Conservation (phyloP, 2,113 vertebrate genomes). For the Poecilia latipinna region DNA sequence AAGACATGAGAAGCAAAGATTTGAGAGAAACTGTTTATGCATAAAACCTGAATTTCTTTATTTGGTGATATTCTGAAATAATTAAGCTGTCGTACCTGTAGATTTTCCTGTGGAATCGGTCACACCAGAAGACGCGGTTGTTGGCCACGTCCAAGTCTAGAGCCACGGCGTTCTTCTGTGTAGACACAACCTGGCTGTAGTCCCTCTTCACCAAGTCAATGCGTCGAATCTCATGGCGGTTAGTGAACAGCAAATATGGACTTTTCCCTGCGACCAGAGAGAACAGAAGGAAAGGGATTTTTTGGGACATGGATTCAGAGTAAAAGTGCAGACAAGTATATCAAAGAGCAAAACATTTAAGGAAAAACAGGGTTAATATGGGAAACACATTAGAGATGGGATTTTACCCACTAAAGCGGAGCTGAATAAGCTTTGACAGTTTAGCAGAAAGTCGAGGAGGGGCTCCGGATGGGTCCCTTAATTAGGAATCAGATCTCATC, state of each 20-base stretch:
- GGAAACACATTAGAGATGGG: background rate
- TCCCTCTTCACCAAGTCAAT: constrained; percentile 94
- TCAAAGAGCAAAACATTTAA: background rate
- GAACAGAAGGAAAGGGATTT: background rate
- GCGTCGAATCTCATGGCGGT: constrained; percentile 93
- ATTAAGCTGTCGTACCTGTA: constrained; percentile 83
- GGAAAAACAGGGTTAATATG: constrained; percentile 1
- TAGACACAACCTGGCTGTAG: constrained; percentile 93
- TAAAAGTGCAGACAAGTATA: background rate
- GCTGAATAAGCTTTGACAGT: constrained; percentile 27
- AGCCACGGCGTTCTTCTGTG: constrained; percentile 93
- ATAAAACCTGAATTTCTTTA: too few species aligned
- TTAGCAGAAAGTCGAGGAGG: background rate
- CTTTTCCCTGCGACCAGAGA: constrained; percentile 82
- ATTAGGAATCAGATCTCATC: constrained; percentile 9
- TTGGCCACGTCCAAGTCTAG: constrained; percentile 92
- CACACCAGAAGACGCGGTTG: constrained; percentile 95
- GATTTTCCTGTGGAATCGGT: constrained; percentile 94
- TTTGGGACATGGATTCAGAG: background rate
- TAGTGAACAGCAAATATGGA: constrained; percentile 94
- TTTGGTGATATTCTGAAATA: background rate
- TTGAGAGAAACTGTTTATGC: too few species aligned
- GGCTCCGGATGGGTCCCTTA: background rate
- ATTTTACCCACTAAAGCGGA: constrained; percentile 6
- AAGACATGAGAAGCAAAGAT: too few species aligned